Percentiles rank a stretch among this genome's conserved stretches.
Conservation (phyloP, 2,797 vertebrate species). For the Sebastes umbrosus region DNA sequence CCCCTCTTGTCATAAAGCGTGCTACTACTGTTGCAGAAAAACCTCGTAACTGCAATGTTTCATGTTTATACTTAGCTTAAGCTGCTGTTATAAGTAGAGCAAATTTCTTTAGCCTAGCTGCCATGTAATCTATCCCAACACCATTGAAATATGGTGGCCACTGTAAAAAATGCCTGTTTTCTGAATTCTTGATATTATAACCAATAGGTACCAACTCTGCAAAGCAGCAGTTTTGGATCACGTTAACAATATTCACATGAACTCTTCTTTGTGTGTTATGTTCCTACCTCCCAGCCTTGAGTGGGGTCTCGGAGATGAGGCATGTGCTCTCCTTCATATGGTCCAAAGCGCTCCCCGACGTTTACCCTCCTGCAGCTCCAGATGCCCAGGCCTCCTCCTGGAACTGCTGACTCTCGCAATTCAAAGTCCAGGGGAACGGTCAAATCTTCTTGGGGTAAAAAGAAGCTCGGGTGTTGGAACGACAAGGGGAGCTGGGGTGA, state of each 20-base stretch:
- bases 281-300: slow-evolving; percentile 95
- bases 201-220: not conserved
- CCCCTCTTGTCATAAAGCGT: slow-evolving; percentile 19
- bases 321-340: slow-evolving; percentile 88
- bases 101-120: not conserved
- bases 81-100: not conserved
- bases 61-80: slow-evolving; percentile 24
- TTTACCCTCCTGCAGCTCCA: slow-evolving; percentile 93
- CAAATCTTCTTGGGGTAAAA: slow-evolving; percentile 86
- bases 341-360: slow-evolving; percentile 91
- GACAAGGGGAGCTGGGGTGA: slow-evolving; percentile 86
- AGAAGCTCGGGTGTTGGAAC: slow-evolving; percentile 84
- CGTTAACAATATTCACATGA: not conserved
- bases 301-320: slow-evolving; percentile 83
- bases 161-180: not conserved
- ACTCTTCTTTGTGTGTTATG: not conserved
- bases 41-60: slow-evolving; percentile 12
- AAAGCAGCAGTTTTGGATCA: not conserved
- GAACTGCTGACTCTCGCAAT: slow-evolving; percentile 88
- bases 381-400: slow-evolving; percentile 88
- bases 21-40: slow-evolving; percentile 24
- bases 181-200: not conserved
- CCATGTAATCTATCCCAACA: slow-evolving; percentile 3
- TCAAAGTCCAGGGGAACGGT: slow-evolving; percentile 91
- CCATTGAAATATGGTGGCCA: not conserved